Percentiles rank a stretch among this genome's conserved stretches.
Conservation (phyloP, 2,888 invertebrate species). For the Melanostoma scalare region DNA sequence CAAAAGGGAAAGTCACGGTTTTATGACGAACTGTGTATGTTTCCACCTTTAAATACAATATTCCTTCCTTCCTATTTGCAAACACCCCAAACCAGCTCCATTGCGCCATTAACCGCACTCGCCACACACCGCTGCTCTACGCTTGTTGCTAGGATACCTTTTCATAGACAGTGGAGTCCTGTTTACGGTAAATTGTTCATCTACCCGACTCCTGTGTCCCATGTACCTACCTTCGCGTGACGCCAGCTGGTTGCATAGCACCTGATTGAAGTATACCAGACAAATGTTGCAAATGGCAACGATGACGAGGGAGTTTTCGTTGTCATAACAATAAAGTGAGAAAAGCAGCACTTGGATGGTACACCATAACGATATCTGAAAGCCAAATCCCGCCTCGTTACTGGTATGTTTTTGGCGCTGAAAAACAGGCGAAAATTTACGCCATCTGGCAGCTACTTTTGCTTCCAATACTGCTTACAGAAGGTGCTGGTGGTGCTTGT, state of each 20-base stretch:
- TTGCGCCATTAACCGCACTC: conserved; percentile 19
- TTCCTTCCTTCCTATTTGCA: conserved; percentile 26
- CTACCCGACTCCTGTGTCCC: conserved; percentile 1
- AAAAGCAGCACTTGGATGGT: conserved; percentile 2
- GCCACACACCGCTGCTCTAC: not conserved
- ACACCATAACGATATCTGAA: not conserved
- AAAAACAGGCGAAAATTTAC: conserved; percentile 36
- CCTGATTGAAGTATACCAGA: conserved; percentile 58
- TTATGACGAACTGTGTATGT: conserved; percentile 34
- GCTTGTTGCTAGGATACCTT: conserved; percentile 44
- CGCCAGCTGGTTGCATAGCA: conserved; percentile 53
- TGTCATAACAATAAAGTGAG: conserved; percentile 43
- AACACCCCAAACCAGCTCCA: conserved; percentile 2
- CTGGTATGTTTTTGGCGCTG: conserved; percentile 4
- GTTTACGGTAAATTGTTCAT: conserved; percentile 17
- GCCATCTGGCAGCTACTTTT: conserved; percentile 28
- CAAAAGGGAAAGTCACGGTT: conserved; percentile 64
- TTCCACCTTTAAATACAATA: conserved; percentile 57
- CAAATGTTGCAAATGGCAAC: conserved; percentile 43
- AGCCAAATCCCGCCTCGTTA: not conserved
- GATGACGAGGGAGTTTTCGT: conserved; percentile 17
- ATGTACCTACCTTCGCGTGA: conserved; percentile 38
- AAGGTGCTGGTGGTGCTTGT: conserved; percentile 10
- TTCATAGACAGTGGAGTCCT: conserved; percentile 23
- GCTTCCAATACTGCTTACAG: not conserved